A percentile compares a stretch with the other conserved stretches of the same genome.
phyloP scores from a whole-genome alignment of 2,797 vertebrate species.

The Peromyscus aztecus region DNA sequence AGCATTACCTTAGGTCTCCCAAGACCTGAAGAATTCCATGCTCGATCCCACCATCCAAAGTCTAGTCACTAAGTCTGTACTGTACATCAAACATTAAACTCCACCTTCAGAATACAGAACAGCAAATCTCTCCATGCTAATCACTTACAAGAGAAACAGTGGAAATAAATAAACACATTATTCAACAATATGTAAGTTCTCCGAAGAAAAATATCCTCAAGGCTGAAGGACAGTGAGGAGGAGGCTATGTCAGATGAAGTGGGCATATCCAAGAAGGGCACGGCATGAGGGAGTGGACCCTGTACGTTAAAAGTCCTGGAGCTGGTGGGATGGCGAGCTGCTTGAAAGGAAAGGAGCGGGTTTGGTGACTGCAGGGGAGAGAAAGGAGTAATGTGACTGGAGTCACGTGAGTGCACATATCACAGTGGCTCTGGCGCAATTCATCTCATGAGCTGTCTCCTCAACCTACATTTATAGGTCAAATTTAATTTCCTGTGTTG shows the following conservation, averaged over 20 bases:
- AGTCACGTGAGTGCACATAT: neutral
- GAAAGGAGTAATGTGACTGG: neutral
- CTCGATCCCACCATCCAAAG: neutral
- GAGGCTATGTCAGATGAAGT: neutral
- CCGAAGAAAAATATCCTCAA: neutral
- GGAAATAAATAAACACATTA: neutral
- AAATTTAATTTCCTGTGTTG: conserved; percentile 68
- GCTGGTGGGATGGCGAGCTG: neutral
- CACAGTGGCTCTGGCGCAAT: neutral
- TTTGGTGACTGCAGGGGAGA: neutral
- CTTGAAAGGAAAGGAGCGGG: neutral
- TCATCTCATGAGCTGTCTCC: neutral
- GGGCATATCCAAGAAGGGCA: neutral
- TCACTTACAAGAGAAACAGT: neutral
- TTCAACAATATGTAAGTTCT: neutral
- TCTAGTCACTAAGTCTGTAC: neutral
- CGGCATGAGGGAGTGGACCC: neutral
- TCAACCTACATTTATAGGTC: conserved; percentile 54
- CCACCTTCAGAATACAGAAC: neutral
- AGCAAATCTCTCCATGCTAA: neutral
- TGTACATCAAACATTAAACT: neutral
- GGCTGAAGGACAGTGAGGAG: neutral
- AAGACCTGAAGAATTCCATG: neutral
- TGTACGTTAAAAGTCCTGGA: neutral
- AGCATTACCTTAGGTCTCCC: neutral